Conservation (phyloP, 2,113 vertebrate species). For the Charadrius vociferus region DNA sequence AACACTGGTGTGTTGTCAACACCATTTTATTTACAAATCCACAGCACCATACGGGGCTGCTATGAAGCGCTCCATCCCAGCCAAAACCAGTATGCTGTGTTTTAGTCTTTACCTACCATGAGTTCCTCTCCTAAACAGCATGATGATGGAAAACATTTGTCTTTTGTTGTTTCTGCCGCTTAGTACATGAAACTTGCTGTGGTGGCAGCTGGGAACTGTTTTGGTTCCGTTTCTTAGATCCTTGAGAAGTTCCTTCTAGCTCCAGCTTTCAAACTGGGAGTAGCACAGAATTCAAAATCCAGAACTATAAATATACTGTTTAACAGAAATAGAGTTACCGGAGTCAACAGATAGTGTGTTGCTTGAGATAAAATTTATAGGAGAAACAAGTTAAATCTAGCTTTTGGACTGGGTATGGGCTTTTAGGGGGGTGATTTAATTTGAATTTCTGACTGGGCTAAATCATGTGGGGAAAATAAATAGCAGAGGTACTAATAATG, state of each 20-base stretch:
- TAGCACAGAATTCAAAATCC: neutral
- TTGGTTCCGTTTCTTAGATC: neutral
- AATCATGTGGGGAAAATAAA: neutral
- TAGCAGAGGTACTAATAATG: neutral
- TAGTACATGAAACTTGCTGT: neutral
- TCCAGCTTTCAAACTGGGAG: neutral
- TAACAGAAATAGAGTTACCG: neutral
- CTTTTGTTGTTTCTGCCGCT: neutral
- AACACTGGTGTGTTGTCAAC: neutral
- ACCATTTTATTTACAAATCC: neutral
- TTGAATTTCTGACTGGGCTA: neutral
- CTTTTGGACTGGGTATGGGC: neutral
- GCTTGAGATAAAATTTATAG: neutral
- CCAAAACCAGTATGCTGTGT: neutral
- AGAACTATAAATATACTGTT: neutral
- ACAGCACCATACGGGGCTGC: neutral
- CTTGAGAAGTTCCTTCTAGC: neutral
- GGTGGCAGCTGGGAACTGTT: neutral
- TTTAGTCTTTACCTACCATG: neutral
- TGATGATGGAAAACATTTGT: neutral
- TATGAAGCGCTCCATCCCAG: neutral
- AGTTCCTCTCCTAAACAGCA: neutral
- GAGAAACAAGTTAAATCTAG: neutral
- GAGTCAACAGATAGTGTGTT: neutral
- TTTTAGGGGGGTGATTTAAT: neutral